phyloP scores from a whole-genome alignment of 2,113 vertebrate genomes.

The Zosterops borbonicus region DNA sequence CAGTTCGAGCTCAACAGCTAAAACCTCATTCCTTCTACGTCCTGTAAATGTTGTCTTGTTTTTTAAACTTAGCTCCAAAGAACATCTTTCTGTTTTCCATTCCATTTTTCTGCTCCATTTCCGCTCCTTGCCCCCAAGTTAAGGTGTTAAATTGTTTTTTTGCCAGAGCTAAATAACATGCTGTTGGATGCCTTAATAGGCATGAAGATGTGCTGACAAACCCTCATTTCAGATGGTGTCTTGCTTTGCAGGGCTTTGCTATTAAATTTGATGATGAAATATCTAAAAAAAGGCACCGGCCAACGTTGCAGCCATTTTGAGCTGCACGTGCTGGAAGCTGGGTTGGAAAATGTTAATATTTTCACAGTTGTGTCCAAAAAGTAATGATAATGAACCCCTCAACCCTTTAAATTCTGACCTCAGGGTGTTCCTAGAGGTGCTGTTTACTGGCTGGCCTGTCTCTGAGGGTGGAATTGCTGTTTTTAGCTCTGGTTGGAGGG shows the following conservation, averaged over 20 bases:
- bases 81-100: neutral
- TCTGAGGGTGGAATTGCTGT: neutral
- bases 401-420: neutral
- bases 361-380: neutral
- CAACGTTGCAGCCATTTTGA: neutral
- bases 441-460: neutral
- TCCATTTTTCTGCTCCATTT: constrained; percentile 12
- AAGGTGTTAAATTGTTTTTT: constrained; percentile 37
- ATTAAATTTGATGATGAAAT: neutral
- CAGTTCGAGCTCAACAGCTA: neutral
- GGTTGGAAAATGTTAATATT: neutral
- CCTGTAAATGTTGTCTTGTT: fast-evolving
- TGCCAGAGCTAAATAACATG: neutral
- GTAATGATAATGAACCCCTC: fast-evolving
- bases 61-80: neutral
- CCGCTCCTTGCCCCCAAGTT: neutral
- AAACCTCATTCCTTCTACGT: neutral
- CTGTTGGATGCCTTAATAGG: neutral
- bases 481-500: neutral
- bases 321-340: neutral
- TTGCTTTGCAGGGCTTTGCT: neutral
- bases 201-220: neutral
- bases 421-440: neutral
- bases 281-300: neutral
- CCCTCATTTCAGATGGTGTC: neutral